Evolutionary conservation across 1,140 invertebrate species (phyloP).

Genomic region (Idris sp.): DNA sequence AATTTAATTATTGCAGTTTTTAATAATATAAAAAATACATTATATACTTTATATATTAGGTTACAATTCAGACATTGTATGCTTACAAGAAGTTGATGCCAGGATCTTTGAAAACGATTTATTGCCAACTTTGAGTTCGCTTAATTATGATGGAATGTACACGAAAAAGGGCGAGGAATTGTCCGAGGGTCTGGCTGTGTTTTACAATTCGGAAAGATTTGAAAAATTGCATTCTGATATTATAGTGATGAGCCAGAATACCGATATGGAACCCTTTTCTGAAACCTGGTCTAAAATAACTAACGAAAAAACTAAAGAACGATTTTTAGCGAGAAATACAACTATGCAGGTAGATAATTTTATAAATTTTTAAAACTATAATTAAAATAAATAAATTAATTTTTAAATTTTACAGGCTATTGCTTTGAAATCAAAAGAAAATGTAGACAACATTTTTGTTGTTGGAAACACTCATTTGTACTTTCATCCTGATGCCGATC

Average conservation of each 20-base stretch:
- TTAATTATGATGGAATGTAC: conserved; percentile 82
- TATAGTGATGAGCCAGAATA: conserved; percentile 80
- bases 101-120: conserved; percentile 88
- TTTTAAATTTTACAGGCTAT: conserved; percentile 74
- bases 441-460: conserved; percentile 81
- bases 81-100: conserved; percentile 94
- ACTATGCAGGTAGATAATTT: conserved; percentile 76
- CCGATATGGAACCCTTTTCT: conserved; percentile 79
- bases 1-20: too few relatives aligned
- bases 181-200: conserved; percentile 88
- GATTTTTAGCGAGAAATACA: conserved; percentile 82
- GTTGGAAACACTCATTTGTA: conserved; percentile 95
- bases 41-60: conserved; percentile 73
- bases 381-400: too few relatives aligned
- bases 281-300: conserved; percentile 81
- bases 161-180: conserved; percentile 85
- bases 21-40: too few relatives aligned
- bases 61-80: conserved; percentile 93
- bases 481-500: conserved; percentile 92
- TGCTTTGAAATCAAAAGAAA: conserved; percentile 81
- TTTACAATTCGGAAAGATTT: conserved; percentile 84
- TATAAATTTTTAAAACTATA: too few relatives aligned
- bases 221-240: conserved; percentile 72
- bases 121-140: conserved; percentile 79
- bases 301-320: conserved; percentile 81